Percentiles rank a stretch among this genome's conserved stretches.
Conservation (phyloP, 30 jellyfish, hydroid and myxozoan species). For the Haliclystus octoradiatus region DNA sequence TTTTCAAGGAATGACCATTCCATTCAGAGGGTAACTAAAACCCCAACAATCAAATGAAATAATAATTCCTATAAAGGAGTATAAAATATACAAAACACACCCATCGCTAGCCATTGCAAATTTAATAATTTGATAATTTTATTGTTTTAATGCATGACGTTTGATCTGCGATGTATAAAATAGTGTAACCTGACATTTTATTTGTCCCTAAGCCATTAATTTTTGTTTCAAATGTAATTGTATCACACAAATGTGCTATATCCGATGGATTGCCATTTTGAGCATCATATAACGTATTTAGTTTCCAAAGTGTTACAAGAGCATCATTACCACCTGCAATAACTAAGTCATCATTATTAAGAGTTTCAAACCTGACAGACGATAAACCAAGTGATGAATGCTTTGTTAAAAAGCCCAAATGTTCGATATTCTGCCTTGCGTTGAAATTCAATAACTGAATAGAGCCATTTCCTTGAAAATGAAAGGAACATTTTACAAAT, state of each 20-base stretch:
- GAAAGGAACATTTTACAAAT: too few species aligned
- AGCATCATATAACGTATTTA: neutral
- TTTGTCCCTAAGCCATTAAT: slow-evolving; percentile 4
- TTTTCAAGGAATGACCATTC: too few species aligned
- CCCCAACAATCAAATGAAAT: too few species aligned
- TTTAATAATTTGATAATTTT: too few species aligned
- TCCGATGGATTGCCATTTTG: neutral
- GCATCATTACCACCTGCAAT: slow-evolving; percentile 92
- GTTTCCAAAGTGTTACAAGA: slow-evolving; percentile 18
- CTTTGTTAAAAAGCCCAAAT: slow-evolving; percentile 17
- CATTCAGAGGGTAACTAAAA: too few species aligned
- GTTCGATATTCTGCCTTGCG: slow-evolving; percentile 31
- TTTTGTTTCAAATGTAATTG: slow-evolving; percentile 1
- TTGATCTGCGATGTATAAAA: slow-evolving; percentile 19
- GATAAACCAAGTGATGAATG: slow-evolving; percentile 79
- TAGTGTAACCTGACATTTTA: neutral
- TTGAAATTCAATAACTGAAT: slow-evolving; percentile 22
- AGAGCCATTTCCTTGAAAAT: slow-evolving; percentile 84
- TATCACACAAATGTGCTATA: neutral
- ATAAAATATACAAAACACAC: too few species aligned
- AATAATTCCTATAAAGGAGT: too few species aligned
- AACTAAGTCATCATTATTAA: slow-evolving; percentile 1
- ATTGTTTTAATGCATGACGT: slow-evolving; percentile 10
- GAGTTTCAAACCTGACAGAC: slow-evolving; percentile 6
- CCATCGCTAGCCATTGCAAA: too few species aligned